These are phyloP conservation scores for Pampus argenteus DNA, from an alignment of 2,797 vertebrate genomes.

Conservation along the genomic window DNA sequence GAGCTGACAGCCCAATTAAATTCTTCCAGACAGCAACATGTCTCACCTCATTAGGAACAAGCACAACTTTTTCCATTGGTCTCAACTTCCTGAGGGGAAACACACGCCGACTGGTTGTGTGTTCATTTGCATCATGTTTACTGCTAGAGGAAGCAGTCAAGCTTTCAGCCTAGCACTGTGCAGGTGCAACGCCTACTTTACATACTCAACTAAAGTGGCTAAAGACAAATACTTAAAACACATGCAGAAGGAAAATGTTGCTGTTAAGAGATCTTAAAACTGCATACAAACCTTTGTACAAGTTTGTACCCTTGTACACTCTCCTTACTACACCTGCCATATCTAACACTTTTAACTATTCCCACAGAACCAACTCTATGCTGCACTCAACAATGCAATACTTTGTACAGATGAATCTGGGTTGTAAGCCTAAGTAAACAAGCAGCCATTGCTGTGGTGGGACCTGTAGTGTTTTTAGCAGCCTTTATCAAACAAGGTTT, in stretches of 20 bases:
- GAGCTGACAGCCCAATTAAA: slow-evolving; percentile 58
- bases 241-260: neutral
- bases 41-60: slow-evolving; percentile 49
- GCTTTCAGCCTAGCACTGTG: slow-evolving; percentile 6
- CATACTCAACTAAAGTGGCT: neutral
- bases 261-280: neutral
- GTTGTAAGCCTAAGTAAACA: too few species aligned
- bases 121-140: slow-evolving; percentile 49
- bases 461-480: too few species aligned
- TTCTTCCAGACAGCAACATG: slow-evolving; percentile 54
- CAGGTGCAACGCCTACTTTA: slow-evolving; percentile 27
- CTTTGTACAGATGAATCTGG: too few species aligned
- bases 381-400: too few species aligned
- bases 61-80: slow-evolving; percentile 35
- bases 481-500: neutral
- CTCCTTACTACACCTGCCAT: too few species aligned
- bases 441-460: too few species aligned
- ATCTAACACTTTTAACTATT: too few species aligned
- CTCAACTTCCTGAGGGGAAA: slow-evolving; percentile 39
- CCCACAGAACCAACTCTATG: too few species aligned
- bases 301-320: too few species aligned
- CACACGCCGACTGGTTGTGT: neutral
- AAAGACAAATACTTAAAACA: neutral
- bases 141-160: slow-evolving; percentile 34
- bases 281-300: neutral